Percentiles rank a stretch among this genome's conserved stretches.
These are phyloP conservation scores for Chaenodraco wilsoni DNA, from an alignment of 2,797 vertebrate genomes.

Conservation along the genomic window DNA sequence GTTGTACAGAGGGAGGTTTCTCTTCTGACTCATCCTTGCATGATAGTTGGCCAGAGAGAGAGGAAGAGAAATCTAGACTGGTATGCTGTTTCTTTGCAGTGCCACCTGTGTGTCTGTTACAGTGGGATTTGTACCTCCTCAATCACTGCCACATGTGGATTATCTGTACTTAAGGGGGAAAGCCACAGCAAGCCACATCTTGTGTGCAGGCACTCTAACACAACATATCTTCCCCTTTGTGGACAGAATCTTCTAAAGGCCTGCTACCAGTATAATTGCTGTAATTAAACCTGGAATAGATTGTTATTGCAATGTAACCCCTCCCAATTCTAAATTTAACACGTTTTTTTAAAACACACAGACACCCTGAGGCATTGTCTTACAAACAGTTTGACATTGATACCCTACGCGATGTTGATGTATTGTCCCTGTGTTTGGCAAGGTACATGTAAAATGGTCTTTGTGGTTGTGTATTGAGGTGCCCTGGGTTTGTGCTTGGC, in stretches of 20 bases:
- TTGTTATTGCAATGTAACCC: slow-evolving; percentile 50
- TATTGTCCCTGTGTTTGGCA: slow-evolving; percentile 6
- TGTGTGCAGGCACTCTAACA: slow-evolving; percentile 76
- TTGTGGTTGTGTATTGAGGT: slow-evolving; percentile 46
- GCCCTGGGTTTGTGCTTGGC: slow-evolving; percentile 42
- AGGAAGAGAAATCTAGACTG: slow-evolving; percentile 62
- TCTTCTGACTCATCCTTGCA: slow-evolving; percentile 52
- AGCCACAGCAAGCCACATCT: slow-evolving; percentile 83
- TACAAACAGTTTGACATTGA: neutral
- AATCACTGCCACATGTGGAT: slow-evolving; percentile 88
- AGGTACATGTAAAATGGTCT: slow-evolving; percentile 39
- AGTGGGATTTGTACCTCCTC: slow-evolving; percentile 86
- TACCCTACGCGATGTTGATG: slow-evolving; percentile 35
- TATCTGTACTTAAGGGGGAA: slow-evolving; percentile 84
- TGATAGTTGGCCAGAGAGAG: slow-evolving; percentile 46
- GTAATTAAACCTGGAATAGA: slow-evolving; percentile 55
- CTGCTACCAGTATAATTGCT: slow-evolving; percentile 64
- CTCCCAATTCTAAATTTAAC: slow-evolving; percentile 45
- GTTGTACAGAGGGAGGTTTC: slow-evolving; percentile 43
- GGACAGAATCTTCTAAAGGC: slow-evolving; percentile 57
- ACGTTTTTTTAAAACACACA: slow-evolving; percentile 30
- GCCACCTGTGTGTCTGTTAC: slow-evolving; percentile 86
- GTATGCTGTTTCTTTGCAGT: slow-evolving; percentile 78
- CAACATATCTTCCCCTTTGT: slow-evolving; percentile 69
- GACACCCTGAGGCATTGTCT: slow-evolving; percentile 29